Percentiles rank a stretch among this genome's conserved stretches.
Conservation (phyloP, 2,797 vertebrate species). For the Microctenopoma steveboyesi region DNA sequence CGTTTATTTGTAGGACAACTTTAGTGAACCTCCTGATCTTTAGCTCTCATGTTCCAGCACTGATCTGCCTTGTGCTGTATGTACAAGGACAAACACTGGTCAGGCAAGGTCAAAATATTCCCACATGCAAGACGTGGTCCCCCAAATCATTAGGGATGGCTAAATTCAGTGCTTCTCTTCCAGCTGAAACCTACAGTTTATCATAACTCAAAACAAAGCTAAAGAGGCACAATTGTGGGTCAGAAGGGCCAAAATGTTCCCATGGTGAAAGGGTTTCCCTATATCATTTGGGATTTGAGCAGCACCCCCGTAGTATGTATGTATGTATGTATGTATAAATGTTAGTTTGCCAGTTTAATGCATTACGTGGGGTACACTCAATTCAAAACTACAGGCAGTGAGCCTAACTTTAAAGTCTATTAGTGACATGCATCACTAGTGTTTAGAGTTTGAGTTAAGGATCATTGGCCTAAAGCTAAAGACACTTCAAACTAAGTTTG, state of each 20-base stretch:
- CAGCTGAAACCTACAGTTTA: not conserved
- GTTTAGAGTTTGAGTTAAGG: no score
- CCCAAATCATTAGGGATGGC: not conserved
- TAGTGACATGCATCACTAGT: no score
- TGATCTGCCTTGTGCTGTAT: not conserved
- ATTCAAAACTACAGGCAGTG: no score
- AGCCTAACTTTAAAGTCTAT: no score
- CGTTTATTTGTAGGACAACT: no score
- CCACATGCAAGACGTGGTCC: not conserved
- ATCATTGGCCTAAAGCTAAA: no score
- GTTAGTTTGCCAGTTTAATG: not conserved
- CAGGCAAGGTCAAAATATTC: not conserved
- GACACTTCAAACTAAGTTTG: no score
- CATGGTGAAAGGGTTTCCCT: not conserved
- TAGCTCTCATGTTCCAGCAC: no score
- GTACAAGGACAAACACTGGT: not conserved
- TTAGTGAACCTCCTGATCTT: not conserved
- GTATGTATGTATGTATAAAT: no score
- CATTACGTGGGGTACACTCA: no score
- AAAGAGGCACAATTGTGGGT: not conserved
- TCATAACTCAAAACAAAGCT: not conserved
- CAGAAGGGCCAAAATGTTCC: not conserved
- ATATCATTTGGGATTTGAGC: not conserved
- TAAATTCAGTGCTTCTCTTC: not conserved
- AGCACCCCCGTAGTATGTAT: no score